phyloP scores from a whole-genome alignment of 2,888 invertebrate species.

The Seira sanloemensis region DNA sequence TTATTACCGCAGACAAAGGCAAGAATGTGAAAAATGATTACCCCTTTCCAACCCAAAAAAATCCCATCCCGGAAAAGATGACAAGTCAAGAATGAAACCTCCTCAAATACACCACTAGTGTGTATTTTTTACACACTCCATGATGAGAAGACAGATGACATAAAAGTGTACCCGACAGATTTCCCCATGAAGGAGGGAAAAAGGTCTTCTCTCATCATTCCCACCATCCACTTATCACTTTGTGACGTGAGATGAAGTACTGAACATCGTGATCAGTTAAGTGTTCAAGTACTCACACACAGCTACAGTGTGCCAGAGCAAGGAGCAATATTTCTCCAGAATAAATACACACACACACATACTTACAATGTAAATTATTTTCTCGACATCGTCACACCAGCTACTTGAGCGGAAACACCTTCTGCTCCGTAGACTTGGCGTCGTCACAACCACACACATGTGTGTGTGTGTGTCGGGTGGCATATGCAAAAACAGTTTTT shows the following conservation, averaged over 20 bases:
- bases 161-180: neutral
- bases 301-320: too few relatives aligned
- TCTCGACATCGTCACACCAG: too few relatives aligned
- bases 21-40: neutral
- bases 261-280: constrained; percentile 9
- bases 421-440: too few relatives aligned
- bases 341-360: neutral
- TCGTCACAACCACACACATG: too few relatives aligned
- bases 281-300: too few relatives aligned
- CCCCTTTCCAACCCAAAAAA: neutral
- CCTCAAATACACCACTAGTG: too few relatives aligned
- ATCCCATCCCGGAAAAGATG: neutral
- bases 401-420: too few relatives aligned
- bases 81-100: neutral
- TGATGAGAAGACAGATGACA: neutral
- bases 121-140: too few relatives aligned
- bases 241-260: neutral
- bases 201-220: neutral
- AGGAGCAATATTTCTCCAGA: neutral
- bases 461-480: too few relatives aligned
- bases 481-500: too few relatives aligned
- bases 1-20: neutral
- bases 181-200: neutral
- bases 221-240: neutral
- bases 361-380: too few relatives aligned